These are phyloP conservation scores for Elysia crispata DNA, from an alignment of 2,888 invertebrate species.

Conservation along the genomic window DNA sequence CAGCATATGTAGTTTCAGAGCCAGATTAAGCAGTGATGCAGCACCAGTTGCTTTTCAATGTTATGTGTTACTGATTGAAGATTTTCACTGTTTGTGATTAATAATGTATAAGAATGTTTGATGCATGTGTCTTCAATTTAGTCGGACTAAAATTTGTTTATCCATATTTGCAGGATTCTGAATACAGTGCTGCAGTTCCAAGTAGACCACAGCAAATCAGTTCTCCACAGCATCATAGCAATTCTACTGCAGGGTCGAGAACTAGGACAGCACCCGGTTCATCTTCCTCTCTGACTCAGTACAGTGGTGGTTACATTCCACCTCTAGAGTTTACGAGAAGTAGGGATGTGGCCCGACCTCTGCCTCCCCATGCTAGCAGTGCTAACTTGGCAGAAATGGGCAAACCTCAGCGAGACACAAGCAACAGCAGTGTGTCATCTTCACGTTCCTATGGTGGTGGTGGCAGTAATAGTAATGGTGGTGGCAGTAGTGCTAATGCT, in stretches of 20 bases:
- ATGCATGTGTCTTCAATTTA: background rate
- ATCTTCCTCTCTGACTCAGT: conserved; percentile 39
- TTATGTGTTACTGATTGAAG: no score
- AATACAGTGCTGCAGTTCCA: conserved; percentile 49
- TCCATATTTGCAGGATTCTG: conserved; percentile 58
- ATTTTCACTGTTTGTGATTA: no score
- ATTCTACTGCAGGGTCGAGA: conserved; percentile 1
- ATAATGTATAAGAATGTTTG: no score
- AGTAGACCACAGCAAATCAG: no score
- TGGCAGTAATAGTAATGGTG: conserved; percentile 40
- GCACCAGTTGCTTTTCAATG: no score
- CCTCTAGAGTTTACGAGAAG: conserved; percentile 49
- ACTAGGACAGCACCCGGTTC: background rate
- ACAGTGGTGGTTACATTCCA: conserved; percentile 48
- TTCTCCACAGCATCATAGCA: conserved; percentile 20
- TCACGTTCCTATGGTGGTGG: conserved; percentile 56
- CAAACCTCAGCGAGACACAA: conserved; percentile 63
- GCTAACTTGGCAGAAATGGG: conserved; percentile 47
- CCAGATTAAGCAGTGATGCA: no score
- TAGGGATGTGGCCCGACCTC: conserved; percentile 47
- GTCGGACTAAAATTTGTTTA: background rate
- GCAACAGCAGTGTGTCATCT: conserved; percentile 69
- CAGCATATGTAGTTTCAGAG: no score
- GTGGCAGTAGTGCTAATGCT: conserved; percentile 27
- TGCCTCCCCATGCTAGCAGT: conserved; percentile 11